Evolutionary conservation across 2,113 vertebrate species (phyloP).

Genomic region (Eulemur rufifrons): DNA sequence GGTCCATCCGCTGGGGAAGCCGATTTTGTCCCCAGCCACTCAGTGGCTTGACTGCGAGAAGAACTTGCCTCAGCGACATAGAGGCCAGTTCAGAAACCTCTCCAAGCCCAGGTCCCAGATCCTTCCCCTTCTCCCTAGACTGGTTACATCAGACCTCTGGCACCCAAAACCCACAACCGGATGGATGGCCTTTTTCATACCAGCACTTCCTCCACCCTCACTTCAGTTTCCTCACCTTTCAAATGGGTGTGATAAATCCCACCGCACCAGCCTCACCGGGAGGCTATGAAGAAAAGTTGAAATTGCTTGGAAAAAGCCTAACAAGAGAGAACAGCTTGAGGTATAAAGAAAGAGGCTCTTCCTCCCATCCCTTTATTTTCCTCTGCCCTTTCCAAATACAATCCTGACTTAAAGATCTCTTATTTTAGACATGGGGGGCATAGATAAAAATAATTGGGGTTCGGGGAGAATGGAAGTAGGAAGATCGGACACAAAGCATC

Average conservation of each 20-base stretch:
- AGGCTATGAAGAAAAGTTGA: slow-evolving; percentile 35
- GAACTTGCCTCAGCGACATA: not conserved
- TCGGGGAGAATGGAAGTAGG: not conserved
- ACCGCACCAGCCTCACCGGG: not conserved
- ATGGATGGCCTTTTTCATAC: not conserved
- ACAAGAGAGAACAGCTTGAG: not conserved
- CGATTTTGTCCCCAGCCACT: not conserved
- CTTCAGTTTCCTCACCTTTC: slow-evolving; percentile 52
- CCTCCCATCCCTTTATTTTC: not conserved
- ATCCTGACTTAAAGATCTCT: not conserved
- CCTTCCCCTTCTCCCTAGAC: not conserved
- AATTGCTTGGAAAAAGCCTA: not conserved
- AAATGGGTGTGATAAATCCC: slow-evolving; percentile 12
- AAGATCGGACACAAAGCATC: not conserved
- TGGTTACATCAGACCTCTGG: not conserved
- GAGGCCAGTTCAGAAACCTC: not conserved
- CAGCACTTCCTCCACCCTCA: not conserved
- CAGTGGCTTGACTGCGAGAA: not conserved
- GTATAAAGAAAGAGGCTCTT: not conserved
- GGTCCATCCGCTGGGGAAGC: not conserved
- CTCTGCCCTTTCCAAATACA: slow-evolving; percentile 30
- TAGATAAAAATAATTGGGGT: slow-evolving; percentile 20
- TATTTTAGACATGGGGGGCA: not conserved
- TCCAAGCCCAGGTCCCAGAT: not conserved
- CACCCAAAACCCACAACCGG: not conserved